Evolutionary conservation across 2,888 invertebrate species (phyloP).

Genomic region (Frankliniella fusca): DNA sequence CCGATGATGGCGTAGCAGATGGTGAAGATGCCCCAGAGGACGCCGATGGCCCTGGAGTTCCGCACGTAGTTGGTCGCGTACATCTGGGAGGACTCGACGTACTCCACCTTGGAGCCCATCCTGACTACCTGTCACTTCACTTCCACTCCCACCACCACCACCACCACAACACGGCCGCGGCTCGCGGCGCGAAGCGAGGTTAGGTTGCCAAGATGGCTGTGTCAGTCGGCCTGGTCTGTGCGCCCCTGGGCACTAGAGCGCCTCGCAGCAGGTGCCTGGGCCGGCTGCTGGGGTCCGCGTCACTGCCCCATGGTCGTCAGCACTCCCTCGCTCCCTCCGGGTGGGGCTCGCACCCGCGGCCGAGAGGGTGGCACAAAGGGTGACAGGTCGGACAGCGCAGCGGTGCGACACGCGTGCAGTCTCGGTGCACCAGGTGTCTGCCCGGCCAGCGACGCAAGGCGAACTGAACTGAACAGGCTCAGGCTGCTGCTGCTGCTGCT

Average conservation of each 20-base stretch:
- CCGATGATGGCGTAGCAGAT: slow-evolving; percentile 95
- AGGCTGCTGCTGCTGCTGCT: too few species aligned
- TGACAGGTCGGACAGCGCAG: neutral
- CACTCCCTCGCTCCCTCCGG: neutral
- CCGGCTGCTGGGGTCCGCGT: neutral
- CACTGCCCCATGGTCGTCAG: neutral
- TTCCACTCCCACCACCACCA: neutral
- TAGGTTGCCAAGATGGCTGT: slow-evolving; percentile 11
- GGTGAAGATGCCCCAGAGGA: slow-evolving; percentile 96
- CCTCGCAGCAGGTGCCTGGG: neutral
- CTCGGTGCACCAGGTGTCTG: neutral
- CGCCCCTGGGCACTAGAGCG: slow-evolving; percentile 30
- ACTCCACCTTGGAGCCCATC: slow-evolving; percentile 89
- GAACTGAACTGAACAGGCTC: too few species aligned
- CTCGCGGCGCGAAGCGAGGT: neutral
- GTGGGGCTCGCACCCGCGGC: neutral
- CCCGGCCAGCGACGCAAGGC: neutral
- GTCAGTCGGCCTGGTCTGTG: slow-evolving; percentile 35
- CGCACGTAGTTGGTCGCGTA: slow-evolving; percentile 87
- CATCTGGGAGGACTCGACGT: slow-evolving; percentile 85
- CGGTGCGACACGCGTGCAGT: neutral
- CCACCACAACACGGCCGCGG: too few species aligned
- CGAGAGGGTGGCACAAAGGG: neutral
- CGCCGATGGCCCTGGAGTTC: slow-evolving; percentile 91
- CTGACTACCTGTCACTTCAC: neutral